Evolutionary conservation across 2,113 vertebrate species (phyloP).

Genomic region (Eurystomus gularis): DNA sequence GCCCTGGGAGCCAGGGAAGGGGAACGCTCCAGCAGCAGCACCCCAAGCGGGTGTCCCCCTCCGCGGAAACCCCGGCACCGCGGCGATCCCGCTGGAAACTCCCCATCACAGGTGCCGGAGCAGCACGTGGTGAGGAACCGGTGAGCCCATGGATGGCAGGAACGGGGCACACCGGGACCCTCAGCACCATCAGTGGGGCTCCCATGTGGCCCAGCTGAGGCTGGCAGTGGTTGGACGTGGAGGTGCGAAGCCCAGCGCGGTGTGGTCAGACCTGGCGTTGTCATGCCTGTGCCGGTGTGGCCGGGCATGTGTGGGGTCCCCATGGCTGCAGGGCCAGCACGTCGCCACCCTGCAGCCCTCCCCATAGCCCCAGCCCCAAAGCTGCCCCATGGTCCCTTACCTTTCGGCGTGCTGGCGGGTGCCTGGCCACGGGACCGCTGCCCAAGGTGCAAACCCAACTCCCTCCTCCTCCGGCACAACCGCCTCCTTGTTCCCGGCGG

Average conservation of each 20-base stretch:
- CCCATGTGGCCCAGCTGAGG: fast-evolving
- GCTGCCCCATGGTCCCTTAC: neutral
- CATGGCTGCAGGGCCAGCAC: fast-evolving
- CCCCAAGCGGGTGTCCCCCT: fast-evolving
- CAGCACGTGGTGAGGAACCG: fast-evolving
- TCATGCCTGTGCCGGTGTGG: neutral
- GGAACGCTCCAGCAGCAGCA: neutral
- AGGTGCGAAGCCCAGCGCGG: fast-evolving
- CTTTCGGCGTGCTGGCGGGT: slow-evolving; percentile 32
- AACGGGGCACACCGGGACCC: fast-evolving
- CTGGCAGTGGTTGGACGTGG: fast-evolving
- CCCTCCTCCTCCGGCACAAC: neutral
- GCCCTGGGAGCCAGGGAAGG: neutral
- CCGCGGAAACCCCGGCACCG: fast-evolving
- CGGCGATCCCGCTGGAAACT: neutral
- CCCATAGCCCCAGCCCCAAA: fast-evolving
- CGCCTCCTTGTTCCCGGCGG: neutral
- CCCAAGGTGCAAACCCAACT: neutral
- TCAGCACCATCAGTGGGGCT: fast-evolving
- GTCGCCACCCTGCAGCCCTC: neutral
- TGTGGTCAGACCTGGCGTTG: fast-evolving
- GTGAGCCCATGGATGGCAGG: fast-evolving
- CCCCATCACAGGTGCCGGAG: fast-evolving
- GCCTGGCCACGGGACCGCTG: slow-evolving; percentile 51
- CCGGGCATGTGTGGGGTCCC: fast-evolving